Percentiles rank a stretch among this genome's conserved stretches.
phyloP scores from a whole-genome alignment of 2,888 invertebrate species.

The Pycnomerus fuliginosus region DNA sequence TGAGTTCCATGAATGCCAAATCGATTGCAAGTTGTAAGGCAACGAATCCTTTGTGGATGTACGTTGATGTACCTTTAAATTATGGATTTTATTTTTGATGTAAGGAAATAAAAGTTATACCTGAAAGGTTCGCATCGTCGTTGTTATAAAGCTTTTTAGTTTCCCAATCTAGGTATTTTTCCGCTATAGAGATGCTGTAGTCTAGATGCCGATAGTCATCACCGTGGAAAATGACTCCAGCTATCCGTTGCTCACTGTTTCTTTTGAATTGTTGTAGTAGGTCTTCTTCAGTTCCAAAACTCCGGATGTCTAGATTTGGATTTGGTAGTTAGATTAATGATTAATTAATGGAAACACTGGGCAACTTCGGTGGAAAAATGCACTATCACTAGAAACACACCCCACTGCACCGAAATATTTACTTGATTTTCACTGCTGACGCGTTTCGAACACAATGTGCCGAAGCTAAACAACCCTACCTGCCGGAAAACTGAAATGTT shows the following conservation, averaged over 20 bases:
- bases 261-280: slow-evolving; percentile 38
- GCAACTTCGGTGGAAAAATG: too few species aligned
- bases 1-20: slow-evolving; percentile 55
- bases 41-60: slow-evolving; percentile 56
- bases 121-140: too few species aligned
- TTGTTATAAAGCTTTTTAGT: slow-evolving; percentile 36
- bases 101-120: too few species aligned
- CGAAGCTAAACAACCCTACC: too few species aligned
- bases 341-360: too few species aligned
- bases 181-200: slow-evolving; percentile 42
- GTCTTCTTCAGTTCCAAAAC: slow-evolving; percentile 36
- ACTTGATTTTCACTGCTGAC: too few species aligned
- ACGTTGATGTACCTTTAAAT: slow-evolving; percentile 49
- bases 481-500: slow-evolving; percentile 19
- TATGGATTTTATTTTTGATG: too few species aligned
- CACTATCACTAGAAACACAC: too few species aligned
- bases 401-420: too few species aligned
- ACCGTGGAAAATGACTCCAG: slow-evolving; percentile 41
- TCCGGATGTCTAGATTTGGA: slow-evolving; percentile 39
- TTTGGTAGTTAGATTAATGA: too few species aligned
- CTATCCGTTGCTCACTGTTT: slow-evolving; percentile 32
- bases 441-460: too few species aligned
- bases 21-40: slow-evolving; percentile 63
- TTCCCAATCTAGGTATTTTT: slow-evolving; percentile 34
- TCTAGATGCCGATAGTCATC: slow-evolving; percentile 16